phyloP scores from a whole-genome alignment of 1,140 invertebrate species.

The Tetramorium alpestre region DNA sequence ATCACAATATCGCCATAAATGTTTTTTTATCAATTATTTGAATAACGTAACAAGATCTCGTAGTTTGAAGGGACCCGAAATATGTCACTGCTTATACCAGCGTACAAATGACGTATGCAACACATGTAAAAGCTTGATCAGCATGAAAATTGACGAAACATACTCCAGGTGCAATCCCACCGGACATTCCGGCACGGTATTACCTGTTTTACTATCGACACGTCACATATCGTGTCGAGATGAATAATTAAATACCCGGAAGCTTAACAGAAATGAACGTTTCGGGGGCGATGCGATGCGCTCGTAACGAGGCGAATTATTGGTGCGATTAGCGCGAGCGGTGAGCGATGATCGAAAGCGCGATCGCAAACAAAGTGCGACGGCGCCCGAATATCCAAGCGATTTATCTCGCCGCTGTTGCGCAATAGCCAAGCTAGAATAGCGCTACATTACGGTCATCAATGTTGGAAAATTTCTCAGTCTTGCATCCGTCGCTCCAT shows the following conservation, averaged over 20 bases:
- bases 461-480: not conserved
- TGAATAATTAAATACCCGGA: conserved; percentile 70
- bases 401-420: conserved; percentile 25
- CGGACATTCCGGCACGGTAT: conserved; percentile 10
- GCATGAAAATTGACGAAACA: conserved; percentile 8
- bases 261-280: conserved; percentile 46
- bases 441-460: not conserved
- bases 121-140: not conserved
- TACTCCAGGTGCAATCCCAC: not conserved
- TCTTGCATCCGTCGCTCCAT: not conserved
- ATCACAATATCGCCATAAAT: too few relatives aligned
- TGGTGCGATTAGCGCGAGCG: conserved; percentile 54
- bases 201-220: conserved; percentile 47
- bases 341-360: conserved; percentile 56
- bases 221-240: conserved; percentile 16
- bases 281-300: not conserved
- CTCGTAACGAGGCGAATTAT: conserved; percentile 66
- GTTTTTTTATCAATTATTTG: not conserved
- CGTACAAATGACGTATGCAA: not conserved
- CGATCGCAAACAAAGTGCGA: conserved; percentile 33
- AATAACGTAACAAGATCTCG: not conserved
- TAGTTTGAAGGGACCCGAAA: not conserved
- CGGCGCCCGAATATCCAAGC: conserved; percentile 35
- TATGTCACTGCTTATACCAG: not conserved
- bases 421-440: not conserved